Base-by-base conservation (phyloP, 2,888 invertebrate species). In the Polyommatus icarus region DNA sequence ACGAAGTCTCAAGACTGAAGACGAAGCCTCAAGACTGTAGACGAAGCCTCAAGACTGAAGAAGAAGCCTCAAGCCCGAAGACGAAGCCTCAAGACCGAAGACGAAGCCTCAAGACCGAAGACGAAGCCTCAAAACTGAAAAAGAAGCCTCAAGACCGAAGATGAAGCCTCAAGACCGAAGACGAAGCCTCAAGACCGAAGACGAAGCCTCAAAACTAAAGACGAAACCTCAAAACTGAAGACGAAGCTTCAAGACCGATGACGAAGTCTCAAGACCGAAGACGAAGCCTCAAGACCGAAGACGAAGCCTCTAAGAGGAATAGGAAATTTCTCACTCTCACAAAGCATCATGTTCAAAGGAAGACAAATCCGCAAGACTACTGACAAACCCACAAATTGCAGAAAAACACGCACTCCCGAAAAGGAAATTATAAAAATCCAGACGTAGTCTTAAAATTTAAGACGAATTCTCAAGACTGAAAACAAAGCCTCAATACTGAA, bases 61-160 rank as follows among this genome's bases (percentile, higher is more conserved):
- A 18, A 0, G n/a, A 80, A 79, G 79, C 78, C 54, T 12, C 59
- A 72, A 78, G 72, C 79, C 32, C 12, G 20, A 75, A 77, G 71
- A 77, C 36, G 76, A 79, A 73, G 32, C 67, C 67, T 67, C 73
- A 80, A 79, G 79, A 81, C 18, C 3, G 73, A 46, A 36, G 57
- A 36, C 59, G 76, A 77, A 76, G 54, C 76, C 15, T 8, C 46
- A 18, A n/a, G 32, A 54, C 29, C 24, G 76, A 72, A 77, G 71
- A 72, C 40, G 59, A 77, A 72, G 12, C 12, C 12, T 67, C 12
- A 29, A 67, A 29, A 67, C 29, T 0, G 12, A 67, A 10, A 3
- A 15, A 29, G 15, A 18, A 15, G 18, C 0, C 54, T 54, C 54
- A 54, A 54, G 54, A 54, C 18, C 5, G 54, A 54, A 18, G 54